phyloP scores from a whole-genome alignment of 2,888 invertebrate genomes.

The Alentia gelatinosa region DNA sequence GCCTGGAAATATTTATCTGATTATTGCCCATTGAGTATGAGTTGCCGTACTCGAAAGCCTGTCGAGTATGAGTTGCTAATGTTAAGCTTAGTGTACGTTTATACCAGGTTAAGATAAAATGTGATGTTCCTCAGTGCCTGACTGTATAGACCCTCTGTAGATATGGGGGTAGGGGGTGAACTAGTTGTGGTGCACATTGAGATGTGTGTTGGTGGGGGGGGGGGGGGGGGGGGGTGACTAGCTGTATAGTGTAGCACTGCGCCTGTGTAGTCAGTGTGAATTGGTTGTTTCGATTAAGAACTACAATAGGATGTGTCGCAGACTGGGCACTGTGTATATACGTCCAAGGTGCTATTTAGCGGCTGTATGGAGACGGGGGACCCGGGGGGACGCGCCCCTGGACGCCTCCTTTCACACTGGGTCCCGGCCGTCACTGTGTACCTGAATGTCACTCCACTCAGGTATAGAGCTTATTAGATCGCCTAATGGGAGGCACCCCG shows the following conservation, averaged over 20 bases:
- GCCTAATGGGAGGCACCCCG: conserved; percentile 22
- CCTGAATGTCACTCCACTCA: neutral
- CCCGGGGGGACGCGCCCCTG: neutral
- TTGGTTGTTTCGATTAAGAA: neutral
- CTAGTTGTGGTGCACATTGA: too few species aligned
- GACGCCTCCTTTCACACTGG: neutral
- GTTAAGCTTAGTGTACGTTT: too few species aligned
- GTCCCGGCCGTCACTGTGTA: neutral
- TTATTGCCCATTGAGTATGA: too few species aligned
- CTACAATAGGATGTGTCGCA: neutral
- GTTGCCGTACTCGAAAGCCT: too few species aligned
- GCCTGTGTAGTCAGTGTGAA: neutral
- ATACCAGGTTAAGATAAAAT: too few species aligned
- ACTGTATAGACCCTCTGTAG: too few species aligned
- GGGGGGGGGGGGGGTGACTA: neutral
- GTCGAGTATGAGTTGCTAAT: too few species aligned
- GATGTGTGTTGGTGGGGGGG: too few species aligned
- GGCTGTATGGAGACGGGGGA: neutral
- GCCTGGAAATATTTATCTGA: too few species aligned
- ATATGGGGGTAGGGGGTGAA: too few species aligned
- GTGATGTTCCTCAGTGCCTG: too few species aligned
- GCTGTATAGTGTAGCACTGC: neutral
- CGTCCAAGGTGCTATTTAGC: neutral
- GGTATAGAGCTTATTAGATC: conserved; percentile 35
- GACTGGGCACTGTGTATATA: neutral